Evolutionary conservation across 2,797 vertebrate genomes (phyloP), one percentile per base, ranked within the genome.

Genomic region (Ficedula albicollis): DNA sequence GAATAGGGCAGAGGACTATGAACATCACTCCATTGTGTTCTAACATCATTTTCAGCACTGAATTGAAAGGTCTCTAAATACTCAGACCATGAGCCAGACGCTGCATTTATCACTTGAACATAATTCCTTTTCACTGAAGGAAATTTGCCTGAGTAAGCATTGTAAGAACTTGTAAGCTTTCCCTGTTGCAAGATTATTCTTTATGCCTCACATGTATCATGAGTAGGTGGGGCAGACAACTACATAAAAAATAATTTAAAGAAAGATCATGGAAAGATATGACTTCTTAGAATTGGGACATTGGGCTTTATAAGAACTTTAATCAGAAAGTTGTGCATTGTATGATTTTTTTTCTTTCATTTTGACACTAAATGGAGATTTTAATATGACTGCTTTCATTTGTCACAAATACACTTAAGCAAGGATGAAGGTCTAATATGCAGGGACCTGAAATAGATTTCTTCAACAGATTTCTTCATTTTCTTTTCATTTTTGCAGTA

Each of bases 291-390:
- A 90, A 90, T 56, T 52, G 49, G 73, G 39, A 70, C 8, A 9
- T 58, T 80, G 72, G 25, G 38, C 60, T 96, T 95, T 90, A 69
- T 56, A 90, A 86, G 69, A 87, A 85, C 67, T 89, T 93, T 75
- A 89, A 93, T 78, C 74, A 79, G 76, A 91, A 87, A 93, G 66
- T 56, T 91, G 63, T 83, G 87, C 92, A 89, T 82, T 87, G 83
- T 54, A 92, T 78, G 51, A 92, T 88, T 95, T 95, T 93, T 73
- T 93, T 6, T 3, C 81, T 86, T 96, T 75, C 70, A 70, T 96
- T 96, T 96, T 89, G 83, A 82, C 70, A 93, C 91, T 94, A 95
- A 97, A 96, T 94, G 62, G 87, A 95, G 67, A 96, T 95, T 91
- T 91, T 93, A 94, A 90, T 91, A 64, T 52, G 87, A 94, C 93